Conservation (phyloP, 2,797 vertebrate species). For the Crocidura indochinensis region DNA sequence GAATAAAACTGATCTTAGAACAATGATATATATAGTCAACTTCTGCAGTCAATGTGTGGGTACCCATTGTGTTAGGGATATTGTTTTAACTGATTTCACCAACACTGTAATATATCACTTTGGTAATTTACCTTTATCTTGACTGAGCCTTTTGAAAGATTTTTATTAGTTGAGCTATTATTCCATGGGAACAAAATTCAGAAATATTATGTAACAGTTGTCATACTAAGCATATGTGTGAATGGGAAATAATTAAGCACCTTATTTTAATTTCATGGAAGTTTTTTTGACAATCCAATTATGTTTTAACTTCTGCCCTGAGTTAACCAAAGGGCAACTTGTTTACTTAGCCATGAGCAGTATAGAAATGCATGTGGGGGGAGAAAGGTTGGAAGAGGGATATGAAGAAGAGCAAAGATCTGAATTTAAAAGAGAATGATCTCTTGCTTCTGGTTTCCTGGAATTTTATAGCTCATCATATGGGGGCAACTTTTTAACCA, state of each 20-base stretch:
- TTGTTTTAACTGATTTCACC: constrained; percentile 26
- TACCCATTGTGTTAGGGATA: neutral
- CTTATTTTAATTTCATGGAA: constrained; percentile 31
- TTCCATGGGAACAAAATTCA: neutral
- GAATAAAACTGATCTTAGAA: constrained; percentile 55
- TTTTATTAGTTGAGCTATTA: neutral
- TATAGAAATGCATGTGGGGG: neutral
- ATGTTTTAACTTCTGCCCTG: constrained; percentile 14
- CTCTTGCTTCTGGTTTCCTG: constrained; percentile 31
- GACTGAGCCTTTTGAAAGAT: neutral
- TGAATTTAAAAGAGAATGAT: constrained; percentile 34
- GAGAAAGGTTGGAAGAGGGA: neutral
- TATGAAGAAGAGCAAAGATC: neutral
- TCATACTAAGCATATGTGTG: neutral
- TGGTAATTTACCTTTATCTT: no score
- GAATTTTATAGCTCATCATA: constrained; percentile 52
- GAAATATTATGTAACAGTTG: constrained; percentile 16
- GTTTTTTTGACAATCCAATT: neutral
- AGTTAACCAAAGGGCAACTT: constrained; percentile 26
- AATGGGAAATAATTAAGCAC: neutral
- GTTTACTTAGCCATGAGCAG: constrained; percentile 35
- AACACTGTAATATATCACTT: neutral
- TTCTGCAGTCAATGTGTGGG: neutral
- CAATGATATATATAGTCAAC: neutral
- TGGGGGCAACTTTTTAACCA: constrained; percentile 53